Conservation (phyloP, 2,113 vertebrate genomes). For the Seriola aureovittata region DNA sequence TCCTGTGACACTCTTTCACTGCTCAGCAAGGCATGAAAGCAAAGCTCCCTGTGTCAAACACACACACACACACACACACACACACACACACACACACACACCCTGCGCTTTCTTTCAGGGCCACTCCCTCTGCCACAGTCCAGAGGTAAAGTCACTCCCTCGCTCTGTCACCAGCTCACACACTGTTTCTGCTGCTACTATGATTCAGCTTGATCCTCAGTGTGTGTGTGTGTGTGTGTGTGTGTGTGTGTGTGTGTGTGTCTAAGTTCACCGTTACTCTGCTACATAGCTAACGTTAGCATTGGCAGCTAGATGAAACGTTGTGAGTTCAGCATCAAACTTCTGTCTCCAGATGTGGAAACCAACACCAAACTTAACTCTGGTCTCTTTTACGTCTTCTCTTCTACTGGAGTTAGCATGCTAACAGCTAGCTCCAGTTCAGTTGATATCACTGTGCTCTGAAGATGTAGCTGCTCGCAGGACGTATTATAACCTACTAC, state of each 20-base stretch:
- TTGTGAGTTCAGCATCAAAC: too few relatives aligned
- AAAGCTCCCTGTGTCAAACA: constrained; percentile 40
- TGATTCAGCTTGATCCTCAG: constrained; percentile 23
- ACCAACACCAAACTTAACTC: too few relatives aligned
- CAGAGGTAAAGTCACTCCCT: constrained; percentile 75
- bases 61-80: constrained; percentile 50
- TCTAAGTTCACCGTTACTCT: background rate
- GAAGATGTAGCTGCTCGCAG: too few relatives aligned
- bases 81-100: constrained; percentile 42
- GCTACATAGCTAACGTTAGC: too few relatives aligned
- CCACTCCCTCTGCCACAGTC: constrained; percentile 77
- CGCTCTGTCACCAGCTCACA: constrained; percentile 44
- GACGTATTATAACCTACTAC: too few relatives aligned
- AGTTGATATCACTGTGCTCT: too few relatives aligned
- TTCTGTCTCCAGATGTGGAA: too few relatives aligned
- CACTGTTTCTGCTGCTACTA: constrained; percentile 33
- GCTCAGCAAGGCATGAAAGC: constrained; percentile 65
- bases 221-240: background rate
- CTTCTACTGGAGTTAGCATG: too few relatives aligned
- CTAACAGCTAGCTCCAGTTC: too few relatives aligned
- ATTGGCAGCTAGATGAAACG: too few relatives aligned
- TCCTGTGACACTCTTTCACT: constrained; percentile 67
- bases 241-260: background rate
- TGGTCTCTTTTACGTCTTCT: too few relatives aligned
- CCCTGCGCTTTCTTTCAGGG: constrained; percentile 54